Conservation (phyloP, 1,140 invertebrate genomes). For the Scaptomyza montana region DNA sequence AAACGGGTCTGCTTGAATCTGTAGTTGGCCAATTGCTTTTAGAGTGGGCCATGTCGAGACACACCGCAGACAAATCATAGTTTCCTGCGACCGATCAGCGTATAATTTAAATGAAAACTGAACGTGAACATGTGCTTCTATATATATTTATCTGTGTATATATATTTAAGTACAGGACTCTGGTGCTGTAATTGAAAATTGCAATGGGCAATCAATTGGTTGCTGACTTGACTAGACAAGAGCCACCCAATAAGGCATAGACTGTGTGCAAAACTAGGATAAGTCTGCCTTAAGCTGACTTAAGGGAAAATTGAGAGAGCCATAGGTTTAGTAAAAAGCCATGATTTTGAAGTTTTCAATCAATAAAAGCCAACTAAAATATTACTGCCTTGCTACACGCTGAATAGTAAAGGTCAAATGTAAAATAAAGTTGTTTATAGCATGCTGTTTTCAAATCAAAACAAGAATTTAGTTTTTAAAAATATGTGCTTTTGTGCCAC, state of each 20-base stretch:
- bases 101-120: conserved; percentile 45
- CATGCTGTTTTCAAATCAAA: too few relatives aligned
- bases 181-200: conserved; percentile 35
- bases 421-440: too few relatives aligned
- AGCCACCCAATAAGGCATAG: conserved; percentile 2
- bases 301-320: background rate
- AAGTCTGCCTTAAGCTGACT: background rate
- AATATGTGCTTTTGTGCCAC: too few relatives aligned
- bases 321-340: too few relatives aligned
- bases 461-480: too few relatives aligned
- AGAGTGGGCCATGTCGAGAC: conserved; percentile 43
- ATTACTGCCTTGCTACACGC: too few relatives aligned
- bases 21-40: conserved; percentile 2
- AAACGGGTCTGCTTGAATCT: conserved; percentile 15
- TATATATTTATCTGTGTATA: too few relatives aligned
- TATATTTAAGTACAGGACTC: background rate
- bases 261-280: conserved; percentile 9
- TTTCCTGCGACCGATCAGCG: conserved; percentile 51
- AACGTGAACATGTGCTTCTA: conserved; percentile 24
- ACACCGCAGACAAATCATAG: conserved; percentile 68
- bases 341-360: too few relatives aligned
- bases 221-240: conserved; percentile 1
- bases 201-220: conserved; percentile 26
- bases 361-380: too few relatives aligned
- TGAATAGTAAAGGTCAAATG: too few relatives aligned